Evolutionary conservation across 2,113 vertebrate genomes (phyloP).

Genomic region (Typhlomys cinereus): DNA sequence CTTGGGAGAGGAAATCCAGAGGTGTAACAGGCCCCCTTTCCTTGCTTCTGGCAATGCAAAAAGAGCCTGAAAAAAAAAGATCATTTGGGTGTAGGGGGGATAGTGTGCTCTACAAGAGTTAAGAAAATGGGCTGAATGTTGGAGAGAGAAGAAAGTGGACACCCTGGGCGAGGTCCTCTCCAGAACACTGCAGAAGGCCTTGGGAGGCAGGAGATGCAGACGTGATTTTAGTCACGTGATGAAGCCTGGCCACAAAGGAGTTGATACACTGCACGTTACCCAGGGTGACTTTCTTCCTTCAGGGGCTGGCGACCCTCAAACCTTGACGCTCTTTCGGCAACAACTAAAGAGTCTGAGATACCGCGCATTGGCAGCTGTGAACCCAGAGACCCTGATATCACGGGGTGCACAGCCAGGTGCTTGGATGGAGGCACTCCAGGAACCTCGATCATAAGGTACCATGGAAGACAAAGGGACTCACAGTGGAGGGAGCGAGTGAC

Average conservation of each 20-base stretch:
- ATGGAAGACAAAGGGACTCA: background rate
- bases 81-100: background rate
- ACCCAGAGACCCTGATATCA: background rate
- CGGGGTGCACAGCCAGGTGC: background rate
- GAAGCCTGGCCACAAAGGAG: background rate
- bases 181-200: background rate
- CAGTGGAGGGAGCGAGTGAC: accelerated
- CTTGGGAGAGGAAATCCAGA: background rate
- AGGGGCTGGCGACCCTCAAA: background rate
- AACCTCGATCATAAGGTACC: background rate
- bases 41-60: background rate
- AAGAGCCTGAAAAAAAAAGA: background rate
- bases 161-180: accelerated
- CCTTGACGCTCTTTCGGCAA: background rate
- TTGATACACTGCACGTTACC: background rate
- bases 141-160: background rate
- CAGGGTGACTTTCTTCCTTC: background rate
- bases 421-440: background rate
- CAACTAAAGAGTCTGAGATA: background rate
- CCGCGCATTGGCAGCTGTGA: background rate
- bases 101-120: background rate
- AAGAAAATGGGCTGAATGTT: background rate
- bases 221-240: background rate
- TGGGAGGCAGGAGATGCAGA: background rate
- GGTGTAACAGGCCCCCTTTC: background rate